A percentile compares a stretch with the other conserved stretches of the same genome.
Evolutionary conservation across 2,888 invertebrate species (phyloP).

Genomic region (Amphiduros pacificus): DNA sequence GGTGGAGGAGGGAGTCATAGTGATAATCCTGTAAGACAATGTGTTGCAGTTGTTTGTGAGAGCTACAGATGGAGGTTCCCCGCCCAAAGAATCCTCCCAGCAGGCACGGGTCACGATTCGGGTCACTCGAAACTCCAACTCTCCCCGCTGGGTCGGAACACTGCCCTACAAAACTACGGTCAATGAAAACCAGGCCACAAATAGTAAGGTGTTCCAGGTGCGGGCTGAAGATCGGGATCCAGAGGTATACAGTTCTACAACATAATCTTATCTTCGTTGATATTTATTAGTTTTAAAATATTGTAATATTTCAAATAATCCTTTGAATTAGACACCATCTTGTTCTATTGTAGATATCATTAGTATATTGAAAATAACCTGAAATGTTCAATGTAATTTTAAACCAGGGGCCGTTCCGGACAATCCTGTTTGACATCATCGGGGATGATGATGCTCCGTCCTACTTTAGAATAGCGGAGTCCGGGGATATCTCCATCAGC

Average conservation of each 20-base stretch:
- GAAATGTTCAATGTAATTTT: too few species aligned
- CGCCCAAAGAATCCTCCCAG: slow-evolving; percentile 31
- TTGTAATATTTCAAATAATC: too few species aligned
- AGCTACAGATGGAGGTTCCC: slow-evolving; percentile 42
- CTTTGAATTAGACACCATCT: too few species aligned
- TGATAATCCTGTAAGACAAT: too few species aligned
- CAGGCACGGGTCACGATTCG: slow-evolving; percentile 39
- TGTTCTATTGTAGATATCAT: not conserved
- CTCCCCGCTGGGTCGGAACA: slow-evolving; percentile 32
- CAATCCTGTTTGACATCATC: slow-evolving; percentile 22
- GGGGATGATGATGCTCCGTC: slow-evolving; percentile 46
- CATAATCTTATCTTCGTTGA: too few species aligned
- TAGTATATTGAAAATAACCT: not conserved
- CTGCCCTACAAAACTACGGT: slow-evolving; percentile 13
- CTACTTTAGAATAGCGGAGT: slow-evolving; percentile 38
- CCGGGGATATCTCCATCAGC: slow-evolving; percentile 25
- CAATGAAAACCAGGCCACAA: slow-evolving; percentile 18
- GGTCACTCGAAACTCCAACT: slow-evolving; percentile 40
- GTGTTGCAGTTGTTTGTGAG: slow-evolving; percentile 25
- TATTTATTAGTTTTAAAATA: too few species aligned
- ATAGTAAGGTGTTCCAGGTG: slow-evolving; percentile 18
- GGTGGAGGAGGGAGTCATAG: slow-evolving; percentile 38
- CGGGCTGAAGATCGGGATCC: slow-evolving; percentile 21
- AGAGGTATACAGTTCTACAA: too few species aligned
- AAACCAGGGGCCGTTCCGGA: slow-evolving; percentile 33